phyloP scores from a whole-genome alignment of 2,797 vertebrate genomes.

The Sebastes steindachneri region DNA sequence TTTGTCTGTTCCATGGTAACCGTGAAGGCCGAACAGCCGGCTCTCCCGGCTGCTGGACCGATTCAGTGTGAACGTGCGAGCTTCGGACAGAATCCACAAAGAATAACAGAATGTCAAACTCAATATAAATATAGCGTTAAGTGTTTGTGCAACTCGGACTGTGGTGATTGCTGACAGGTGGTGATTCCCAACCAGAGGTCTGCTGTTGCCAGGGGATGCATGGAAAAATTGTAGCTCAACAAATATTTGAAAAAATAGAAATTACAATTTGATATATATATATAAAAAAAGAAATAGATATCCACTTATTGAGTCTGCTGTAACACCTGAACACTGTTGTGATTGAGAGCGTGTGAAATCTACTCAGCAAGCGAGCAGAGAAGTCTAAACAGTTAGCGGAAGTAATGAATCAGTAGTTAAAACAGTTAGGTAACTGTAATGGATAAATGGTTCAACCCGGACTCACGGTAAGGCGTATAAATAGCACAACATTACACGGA shows the following conservation, averaged over 20 bases:
- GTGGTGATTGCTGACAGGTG: neutral
- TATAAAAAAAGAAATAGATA: neutral
- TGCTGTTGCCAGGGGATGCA: neutral
- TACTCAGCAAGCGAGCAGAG: too few species aligned
- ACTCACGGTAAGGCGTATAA: accelerated
- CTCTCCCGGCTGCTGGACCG: slow-evolving; percentile 13
- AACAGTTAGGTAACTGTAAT: neutral
- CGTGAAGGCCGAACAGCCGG: neutral
- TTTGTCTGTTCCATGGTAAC: slow-evolving; percentile 59
- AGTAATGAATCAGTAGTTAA: too few species aligned
- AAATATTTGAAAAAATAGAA: neutral
- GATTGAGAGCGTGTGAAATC: neutral
- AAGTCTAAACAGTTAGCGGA: too few species aligned
- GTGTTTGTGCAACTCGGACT: neutral
- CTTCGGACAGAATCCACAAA: neutral
- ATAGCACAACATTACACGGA: too few species aligned
- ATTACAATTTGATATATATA: neutral
- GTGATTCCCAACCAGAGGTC: neutral
- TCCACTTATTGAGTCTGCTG: neutral
- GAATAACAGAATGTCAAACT: neutral
- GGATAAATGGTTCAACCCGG: neutral
- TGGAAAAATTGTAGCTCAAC: neutral
- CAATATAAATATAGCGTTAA: neutral
- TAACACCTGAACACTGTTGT: neutral
- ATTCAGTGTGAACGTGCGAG: neutral